Conservation (phyloP, 2,113 vertebrate genomes). For the Tricholaema leucomelas region DNA sequence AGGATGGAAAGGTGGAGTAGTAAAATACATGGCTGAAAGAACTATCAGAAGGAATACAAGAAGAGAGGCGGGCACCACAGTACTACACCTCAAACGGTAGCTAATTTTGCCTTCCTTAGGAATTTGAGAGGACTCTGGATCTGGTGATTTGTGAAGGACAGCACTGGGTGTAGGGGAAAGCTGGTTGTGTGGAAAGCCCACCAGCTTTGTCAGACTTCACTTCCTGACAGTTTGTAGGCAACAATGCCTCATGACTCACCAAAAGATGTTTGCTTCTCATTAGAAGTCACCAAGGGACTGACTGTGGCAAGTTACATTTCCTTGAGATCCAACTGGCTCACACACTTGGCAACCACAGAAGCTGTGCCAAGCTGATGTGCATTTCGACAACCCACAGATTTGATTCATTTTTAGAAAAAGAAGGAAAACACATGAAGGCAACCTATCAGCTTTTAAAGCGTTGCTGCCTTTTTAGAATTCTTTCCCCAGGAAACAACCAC, state of each 20-base stretch:
- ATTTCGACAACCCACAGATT: neutral
- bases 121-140: neutral
- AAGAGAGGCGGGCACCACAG: neutral
- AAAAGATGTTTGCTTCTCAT: slow-evolving; percentile 1
- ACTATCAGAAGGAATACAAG: neutral
- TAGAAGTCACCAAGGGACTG: neutral
- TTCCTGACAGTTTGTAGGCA: slow-evolving; percentile 25
- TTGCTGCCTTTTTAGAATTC: neutral
- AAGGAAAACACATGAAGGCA: neutral
- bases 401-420: slow-evolving; percentile 1
- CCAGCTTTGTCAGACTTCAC: neutral
- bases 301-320: neutral
- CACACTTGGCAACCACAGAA: neutral
- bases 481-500: neutral
- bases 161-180: neutral
- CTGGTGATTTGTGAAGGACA: neutral
- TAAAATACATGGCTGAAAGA: neutral
- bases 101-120: neutral
- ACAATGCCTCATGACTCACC: slow-evolving; percentile 44
- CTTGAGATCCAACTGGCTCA: slow-evolving; percentile 5
- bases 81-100: neutral
- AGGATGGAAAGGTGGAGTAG: neutral
- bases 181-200: neutral
- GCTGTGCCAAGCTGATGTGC: neutral
- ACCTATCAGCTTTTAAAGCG: slow-evolving; percentile 15